Percentiles rank a stretch among this genome's conserved stretches.
Conservation (phyloP, 35 echinoderm and acorn worm genomes). For the Chiridota heheva region DNA sequence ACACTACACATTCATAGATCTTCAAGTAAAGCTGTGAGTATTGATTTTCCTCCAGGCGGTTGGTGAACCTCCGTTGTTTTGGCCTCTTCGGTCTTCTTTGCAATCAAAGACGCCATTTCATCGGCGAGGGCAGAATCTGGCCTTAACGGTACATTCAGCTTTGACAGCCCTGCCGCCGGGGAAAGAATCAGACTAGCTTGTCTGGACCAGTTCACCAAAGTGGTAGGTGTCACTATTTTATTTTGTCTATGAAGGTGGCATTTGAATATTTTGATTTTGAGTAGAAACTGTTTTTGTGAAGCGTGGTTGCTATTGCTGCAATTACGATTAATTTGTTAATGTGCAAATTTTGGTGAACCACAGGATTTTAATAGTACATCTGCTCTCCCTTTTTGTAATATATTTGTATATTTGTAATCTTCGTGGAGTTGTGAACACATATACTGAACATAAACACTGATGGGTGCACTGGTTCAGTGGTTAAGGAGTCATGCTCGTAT, state of each 20-base stretch:
- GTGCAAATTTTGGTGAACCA: neutral
- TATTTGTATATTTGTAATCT: conserved; percentile 37
- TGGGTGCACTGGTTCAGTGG: too few relatives aligned
- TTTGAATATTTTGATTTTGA: neutral
- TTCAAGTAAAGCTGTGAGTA: too few relatives aligned
- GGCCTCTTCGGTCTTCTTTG: conserved; percentile 78
- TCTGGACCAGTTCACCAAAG: conserved; percentile 66
- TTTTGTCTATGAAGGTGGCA: neutral
- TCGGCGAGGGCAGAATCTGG: conserved; percentile 79
- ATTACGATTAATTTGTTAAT: neutral
- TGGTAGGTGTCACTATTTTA: conserved; percentile 25
- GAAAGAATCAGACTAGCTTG: conserved; percentile 83
- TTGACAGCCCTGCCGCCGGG: conserved; percentile 72
- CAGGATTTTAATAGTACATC: neutral
- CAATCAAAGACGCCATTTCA: conserved; percentile 86
- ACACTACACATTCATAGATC: too few relatives aligned
- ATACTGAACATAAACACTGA: neutral
- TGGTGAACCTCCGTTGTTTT: conserved; percentile 81
- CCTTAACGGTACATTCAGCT: conserved; percentile 40
- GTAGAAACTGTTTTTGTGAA: neutral
- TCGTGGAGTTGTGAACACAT: neutral
- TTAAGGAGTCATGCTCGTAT: too few relatives aligned
- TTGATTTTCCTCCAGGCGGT: conserved; percentile 70
- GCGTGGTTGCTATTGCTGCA: neutral
- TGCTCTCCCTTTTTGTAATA: neutral